Evolutionary conservation across 2,888 invertebrate genomes (phyloP), one percentile per base, ranked within the genome.

Genomic region (Lasioglossum lativentre): DNA sequence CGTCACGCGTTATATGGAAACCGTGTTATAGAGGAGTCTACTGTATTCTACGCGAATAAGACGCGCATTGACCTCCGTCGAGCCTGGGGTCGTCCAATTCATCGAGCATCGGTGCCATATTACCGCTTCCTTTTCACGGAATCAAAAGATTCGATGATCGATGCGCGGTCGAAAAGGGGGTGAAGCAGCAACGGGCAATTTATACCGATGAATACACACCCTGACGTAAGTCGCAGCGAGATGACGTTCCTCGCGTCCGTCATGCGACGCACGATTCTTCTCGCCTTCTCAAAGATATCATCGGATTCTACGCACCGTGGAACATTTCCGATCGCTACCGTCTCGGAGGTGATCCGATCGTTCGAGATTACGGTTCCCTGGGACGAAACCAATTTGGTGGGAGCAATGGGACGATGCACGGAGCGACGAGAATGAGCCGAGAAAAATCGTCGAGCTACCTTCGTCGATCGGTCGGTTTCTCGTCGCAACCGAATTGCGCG

Each of bases 171-270:
- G 59, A 27, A 40, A 23, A 5, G 66, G 84, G 84, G 85, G 76
- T 78, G 80, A 87, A 85, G 59, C 72, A 70, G 80, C 83, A 85
- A 42, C 72, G 71, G 34, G 30, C 72, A 78, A 85, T 83, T 85
- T 80, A 71, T 80, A 82, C 68, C 85, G 87, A 88, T 88, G 88
- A 88, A 81, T 85, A 78, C 75, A 63, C 19, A 70, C 52, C 79
- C 79, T 88, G 87, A 85, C 88, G 88, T 79, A 87, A 88, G 78
- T 78, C 78, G 71, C 42, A 34, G 73, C 70, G 16, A 78, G 87
- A 87, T 87, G 85, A 88, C 88, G 85, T 72, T 85, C 74, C 3
- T 12, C 56, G 81, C 63, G 75, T 81, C 47, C 59, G 87, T 88
- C 81, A 68, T 47, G 27, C 85, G 78, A 12, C 38, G 71, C 80